These are phyloP conservation scores for Hydrocynus forskahlii DNA, from an alignment of 2,797 vertebrate species.

Conservation along the genomic window DNA sequence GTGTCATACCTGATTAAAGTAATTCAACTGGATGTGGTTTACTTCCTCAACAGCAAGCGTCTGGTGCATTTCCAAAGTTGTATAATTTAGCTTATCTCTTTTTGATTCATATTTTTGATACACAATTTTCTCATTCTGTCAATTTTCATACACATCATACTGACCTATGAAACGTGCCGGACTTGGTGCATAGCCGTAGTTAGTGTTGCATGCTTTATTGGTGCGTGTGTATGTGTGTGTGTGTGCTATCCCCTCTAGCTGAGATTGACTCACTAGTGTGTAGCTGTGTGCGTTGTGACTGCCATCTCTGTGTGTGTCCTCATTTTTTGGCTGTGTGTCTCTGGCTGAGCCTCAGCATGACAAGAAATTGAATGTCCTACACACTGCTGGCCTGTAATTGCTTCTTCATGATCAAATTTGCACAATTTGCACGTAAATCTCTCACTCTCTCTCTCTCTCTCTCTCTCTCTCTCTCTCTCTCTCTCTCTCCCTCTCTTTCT, in stretches of 20 bases:
- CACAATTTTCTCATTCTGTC: neutral
- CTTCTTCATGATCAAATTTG: neutral
- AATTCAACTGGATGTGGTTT: neutral
- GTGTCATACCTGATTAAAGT: neutral
- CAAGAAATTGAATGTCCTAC: neutral
- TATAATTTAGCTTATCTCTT: neutral
- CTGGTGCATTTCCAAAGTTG: neutral
- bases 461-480: neutral
- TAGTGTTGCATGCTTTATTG: constrained; percentile 8
- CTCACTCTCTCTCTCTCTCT: neutral
- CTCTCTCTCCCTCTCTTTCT: neutral
- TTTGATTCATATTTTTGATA: no score
- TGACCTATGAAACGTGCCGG: neutral
- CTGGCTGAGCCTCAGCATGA: neutral
- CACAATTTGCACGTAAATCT: neutral
- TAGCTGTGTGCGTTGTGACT: constrained; percentile 12
- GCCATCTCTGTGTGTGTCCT: constrained; percentile 7
- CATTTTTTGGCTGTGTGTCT: neutral
- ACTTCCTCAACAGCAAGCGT: neutral
- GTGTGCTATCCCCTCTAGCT: constrained; percentile 23
- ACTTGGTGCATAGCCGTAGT: neutral
- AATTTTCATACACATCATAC: neutral
- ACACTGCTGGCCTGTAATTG: neutral
- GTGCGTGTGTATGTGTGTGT: constrained; percentile 13
- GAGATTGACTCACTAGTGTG: constrained; percentile 28